Conservation (phyloP, 2,888 invertebrate genomes). For the Oxyteleia sp. region DNA sequence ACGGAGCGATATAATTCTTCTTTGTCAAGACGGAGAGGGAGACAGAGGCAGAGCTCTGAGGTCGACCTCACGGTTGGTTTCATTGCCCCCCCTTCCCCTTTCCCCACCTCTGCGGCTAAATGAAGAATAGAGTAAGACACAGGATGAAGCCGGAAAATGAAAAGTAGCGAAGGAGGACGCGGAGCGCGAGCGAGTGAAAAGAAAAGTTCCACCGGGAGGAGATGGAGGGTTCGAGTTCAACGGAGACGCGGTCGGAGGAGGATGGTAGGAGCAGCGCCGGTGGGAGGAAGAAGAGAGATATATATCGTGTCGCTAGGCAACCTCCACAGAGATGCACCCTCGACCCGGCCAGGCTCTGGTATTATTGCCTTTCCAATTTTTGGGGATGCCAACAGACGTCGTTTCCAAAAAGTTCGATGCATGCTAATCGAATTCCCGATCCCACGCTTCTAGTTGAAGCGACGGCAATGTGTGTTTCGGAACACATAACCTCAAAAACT, state of each 20-base stretch:
- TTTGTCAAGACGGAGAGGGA: conserved; percentile 48
- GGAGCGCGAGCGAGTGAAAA: conserved; percentile 32
- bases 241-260: conserved; percentile 73
- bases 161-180: conserved; percentile 45
- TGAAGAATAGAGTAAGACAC: conserved; percentile 70
- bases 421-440: conserved; percentile 50
- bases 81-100: conserved; percentile 34
- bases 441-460: conserved; percentile 3
- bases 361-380: conserved; percentile 85
- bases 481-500: conserved; percentile 2
- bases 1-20: no score
- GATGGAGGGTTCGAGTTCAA: conserved; percentile 61
- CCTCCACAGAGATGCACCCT: conserved; percentile 80
- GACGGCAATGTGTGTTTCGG: neutral
- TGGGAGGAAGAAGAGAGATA: conserved; percentile 74
- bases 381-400: conserved; percentile 71
- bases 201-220: conserved; percentile 57
- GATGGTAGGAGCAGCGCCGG: conserved; percentile 53
- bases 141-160: conserved; percentile 65
- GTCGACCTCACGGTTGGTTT: conserved; percentile 54
- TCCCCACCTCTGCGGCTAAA: conserved; percentile 35
- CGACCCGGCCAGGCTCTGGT: conserved; percentile 70
- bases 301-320: conserved; percentile 84
- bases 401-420: conserved; percentile 61
- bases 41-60: conserved; percentile 37